A percentile compares a stretch with the other conserved stretches of the same genome.
Conservation (phyloP, 2,888 invertebrate species). For the Chesias legatella region DNA sequence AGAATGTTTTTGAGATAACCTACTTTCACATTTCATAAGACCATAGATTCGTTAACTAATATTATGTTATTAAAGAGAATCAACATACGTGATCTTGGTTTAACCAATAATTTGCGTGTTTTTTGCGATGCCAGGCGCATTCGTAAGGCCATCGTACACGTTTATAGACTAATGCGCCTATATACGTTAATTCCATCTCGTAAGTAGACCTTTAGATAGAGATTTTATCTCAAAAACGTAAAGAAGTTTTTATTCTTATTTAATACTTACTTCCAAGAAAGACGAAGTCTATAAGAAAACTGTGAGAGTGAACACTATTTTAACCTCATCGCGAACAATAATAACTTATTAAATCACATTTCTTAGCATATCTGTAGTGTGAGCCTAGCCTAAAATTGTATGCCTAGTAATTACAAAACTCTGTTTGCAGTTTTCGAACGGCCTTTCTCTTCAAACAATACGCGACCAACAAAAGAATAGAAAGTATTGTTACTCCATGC, state of each 20-base stretch:
- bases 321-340: too few species aligned
- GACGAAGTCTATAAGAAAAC: too few species aligned
- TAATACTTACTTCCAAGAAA: too few species aligned
- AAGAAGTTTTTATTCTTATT: too few species aligned
- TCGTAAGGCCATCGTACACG: neutral
- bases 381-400: slow-evolving; percentile 30
- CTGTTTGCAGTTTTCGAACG: slow-evolving; percentile 38
- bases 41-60: neutral
- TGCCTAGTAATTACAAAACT: slow-evolving; percentile 43
- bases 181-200: too few species aligned
- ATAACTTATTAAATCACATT: too few species aligned
- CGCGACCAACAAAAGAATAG: slow-evolving; percentile 45
- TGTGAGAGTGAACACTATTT: too few species aligned
- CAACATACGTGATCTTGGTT: slow-evolving; percentile 2
- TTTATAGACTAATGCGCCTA: too few species aligned
- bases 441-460: slow-evolving; percentile 65
- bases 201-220: too few species aligned
- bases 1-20: neutral
- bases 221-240: too few species aligned
- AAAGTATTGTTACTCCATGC: slow-evolving; percentile 35
- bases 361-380: too few species aligned
- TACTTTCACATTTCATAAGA: slow-evolving; percentile 13
- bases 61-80: neutral
- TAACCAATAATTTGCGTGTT: slow-evolving; percentile 17
- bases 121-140: slow-evolving; percentile 13